Percentiles rank a stretch among this genome's conserved stretches.
phyloP scores from a whole-genome alignment of 2,797 vertebrate species.

The Todus mexicanus region DNA sequence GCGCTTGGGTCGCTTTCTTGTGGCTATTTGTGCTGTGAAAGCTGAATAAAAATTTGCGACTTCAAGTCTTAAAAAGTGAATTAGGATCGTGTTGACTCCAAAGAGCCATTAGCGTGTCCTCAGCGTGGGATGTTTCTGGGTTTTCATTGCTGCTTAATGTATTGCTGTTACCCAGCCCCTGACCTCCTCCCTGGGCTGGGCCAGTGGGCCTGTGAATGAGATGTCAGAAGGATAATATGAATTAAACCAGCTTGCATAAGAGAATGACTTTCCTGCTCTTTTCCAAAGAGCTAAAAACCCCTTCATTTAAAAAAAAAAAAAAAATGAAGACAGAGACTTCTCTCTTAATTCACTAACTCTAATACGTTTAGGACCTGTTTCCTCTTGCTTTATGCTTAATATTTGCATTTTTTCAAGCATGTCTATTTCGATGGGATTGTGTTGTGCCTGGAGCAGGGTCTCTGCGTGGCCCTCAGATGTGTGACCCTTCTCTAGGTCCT shows the following conservation, averaged over 20 bases:
- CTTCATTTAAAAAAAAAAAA: not conserved
- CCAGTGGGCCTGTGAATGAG: not conserved
- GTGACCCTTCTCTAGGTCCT: not conserved
- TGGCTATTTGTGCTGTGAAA: conserved; percentile 64
- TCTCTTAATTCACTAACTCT: not conserved
- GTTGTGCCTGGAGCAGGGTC: too few relatives aligned
- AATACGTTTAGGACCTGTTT: not conserved
- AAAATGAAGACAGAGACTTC: not conserved
- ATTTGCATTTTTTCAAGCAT: rapidly evolving
- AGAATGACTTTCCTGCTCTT: not conserved
- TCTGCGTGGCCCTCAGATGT: not conserved
- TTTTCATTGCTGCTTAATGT: conserved; percentile 10
- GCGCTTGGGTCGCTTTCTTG: conserved; percentile 46
- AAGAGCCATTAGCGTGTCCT: not conserved
- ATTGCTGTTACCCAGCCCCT: not conserved
- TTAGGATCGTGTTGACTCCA: not conserved
- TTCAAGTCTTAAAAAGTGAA: conserved; percentile 19
- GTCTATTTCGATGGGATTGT: not conserved
- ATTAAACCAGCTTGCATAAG: not conserved
- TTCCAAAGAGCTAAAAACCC: too few relatives aligned
- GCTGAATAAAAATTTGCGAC: conserved; percentile 30
- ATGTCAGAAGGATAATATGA: not conserved
- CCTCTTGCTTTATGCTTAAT: not conserved
- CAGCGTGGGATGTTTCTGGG: not conserved
- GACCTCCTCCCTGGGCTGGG: not conserved